Conservation (phyloP, 2,113 vertebrate genomes). For the Istiophorus platypterus region DNA sequence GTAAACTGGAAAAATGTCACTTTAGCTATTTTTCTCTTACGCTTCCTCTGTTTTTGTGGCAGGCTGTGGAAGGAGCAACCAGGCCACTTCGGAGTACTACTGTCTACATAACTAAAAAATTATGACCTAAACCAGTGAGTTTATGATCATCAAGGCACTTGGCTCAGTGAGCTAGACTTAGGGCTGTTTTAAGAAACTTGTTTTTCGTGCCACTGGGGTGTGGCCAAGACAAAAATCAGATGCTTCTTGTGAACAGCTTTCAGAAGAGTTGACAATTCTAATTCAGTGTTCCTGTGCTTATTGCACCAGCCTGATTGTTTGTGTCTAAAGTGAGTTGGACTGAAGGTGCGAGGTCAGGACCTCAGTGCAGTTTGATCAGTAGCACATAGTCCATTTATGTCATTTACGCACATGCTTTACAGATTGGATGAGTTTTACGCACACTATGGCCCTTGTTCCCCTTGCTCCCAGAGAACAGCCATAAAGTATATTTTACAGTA, state of each 20-base stretch:
- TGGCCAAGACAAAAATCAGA: background rate
- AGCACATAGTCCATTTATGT: slow-evolving; percentile 8
- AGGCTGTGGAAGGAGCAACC: background rate
- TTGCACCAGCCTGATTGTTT: slow-evolving; percentile 30
- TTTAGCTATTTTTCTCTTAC: background rate
- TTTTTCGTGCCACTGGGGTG: background rate
- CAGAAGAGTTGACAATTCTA: background rate
- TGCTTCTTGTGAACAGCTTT: background rate
- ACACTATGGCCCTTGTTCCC: background rate
- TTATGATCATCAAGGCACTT: background rate
- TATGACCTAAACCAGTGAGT: slow-evolving; percentile 15
- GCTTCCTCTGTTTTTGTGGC: background rate
- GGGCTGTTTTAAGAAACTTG: background rate
- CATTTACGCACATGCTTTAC: background rate
- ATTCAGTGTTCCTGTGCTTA: slow-evolving; percentile 11
- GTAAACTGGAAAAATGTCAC: slow-evolving; percentile 41
- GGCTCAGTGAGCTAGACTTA: slow-evolving; percentile 12
- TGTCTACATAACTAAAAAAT: slow-evolving; percentile 6
- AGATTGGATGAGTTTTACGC: background rate
- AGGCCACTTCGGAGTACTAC: background rate
- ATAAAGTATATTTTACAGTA: background rate
- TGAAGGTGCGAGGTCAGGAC: slow-evolving; percentile 11
- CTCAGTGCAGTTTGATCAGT: slow-evolving; percentile 22
- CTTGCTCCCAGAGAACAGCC: slow-evolving; percentile 35
- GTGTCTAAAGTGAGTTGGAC: slow-evolving; percentile 57